A percentile compares a stretch with the other conserved stretches of the same genome.
phyloP scores from a whole-genome alignment of 2,888 invertebrate genomes.

The Nomada ferruginata region DNA sequence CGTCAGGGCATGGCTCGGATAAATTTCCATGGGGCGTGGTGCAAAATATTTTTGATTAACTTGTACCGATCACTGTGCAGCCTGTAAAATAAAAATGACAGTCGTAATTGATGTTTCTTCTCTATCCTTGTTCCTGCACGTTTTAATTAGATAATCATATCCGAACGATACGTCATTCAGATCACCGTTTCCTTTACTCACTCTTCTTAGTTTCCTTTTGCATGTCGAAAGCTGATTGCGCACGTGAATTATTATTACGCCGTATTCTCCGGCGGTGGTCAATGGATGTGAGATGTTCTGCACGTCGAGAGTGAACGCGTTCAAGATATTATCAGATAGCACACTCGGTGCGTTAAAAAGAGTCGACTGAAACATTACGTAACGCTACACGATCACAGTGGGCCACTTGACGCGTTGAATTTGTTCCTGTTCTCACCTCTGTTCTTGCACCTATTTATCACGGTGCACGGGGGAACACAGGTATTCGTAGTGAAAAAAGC shows the following conservation, averaged over 20 bases:
- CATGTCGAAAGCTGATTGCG: background rate
- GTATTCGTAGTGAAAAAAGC: no score
- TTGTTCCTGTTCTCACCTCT: background rate
- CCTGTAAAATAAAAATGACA: background rate
- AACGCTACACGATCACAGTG: background rate
- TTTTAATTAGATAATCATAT: conserved; percentile 10
- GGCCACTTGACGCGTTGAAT: background rate
- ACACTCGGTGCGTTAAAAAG: background rate
- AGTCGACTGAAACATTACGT: background rate
- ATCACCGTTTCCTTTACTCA: background rate
- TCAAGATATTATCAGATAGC: background rate
- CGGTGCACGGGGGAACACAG: background rate
- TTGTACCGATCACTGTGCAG: background rate
- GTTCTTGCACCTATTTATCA: background rate
- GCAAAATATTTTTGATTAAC: background rate
- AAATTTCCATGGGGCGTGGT: background rate
- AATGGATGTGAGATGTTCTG: background rate
- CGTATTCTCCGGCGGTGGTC: no score
- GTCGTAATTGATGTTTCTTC: background rate
- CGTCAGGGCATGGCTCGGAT: background rate
- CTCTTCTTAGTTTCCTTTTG: background rate
- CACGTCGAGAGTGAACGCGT: conserved; percentile 1
- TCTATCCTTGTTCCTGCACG: background rate
- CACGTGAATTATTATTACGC: no score
- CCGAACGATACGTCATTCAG: background rate